phyloP scores from a whole-genome alignment of 2,113 vertebrate species.

The Oplegnathus fasciatus region DNA sequence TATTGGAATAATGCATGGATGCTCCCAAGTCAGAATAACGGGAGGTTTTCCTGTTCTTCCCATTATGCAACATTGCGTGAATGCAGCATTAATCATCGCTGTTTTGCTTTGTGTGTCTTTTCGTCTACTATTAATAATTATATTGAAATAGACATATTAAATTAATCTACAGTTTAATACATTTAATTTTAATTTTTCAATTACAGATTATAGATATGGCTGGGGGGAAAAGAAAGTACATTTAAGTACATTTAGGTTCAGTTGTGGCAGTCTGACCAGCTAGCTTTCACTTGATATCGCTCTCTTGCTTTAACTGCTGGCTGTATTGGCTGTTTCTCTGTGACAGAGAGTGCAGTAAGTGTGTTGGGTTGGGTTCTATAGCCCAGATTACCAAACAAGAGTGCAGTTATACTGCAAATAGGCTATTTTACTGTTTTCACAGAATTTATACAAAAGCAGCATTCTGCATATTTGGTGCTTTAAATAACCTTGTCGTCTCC shows the following conservation, averaged over 20 bases:
- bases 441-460: background rate
- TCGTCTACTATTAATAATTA: background rate
- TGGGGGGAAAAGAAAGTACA: too few species aligned
- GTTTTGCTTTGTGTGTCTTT: background rate
- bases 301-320: background rate
- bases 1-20: background rate
- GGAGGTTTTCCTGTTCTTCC: background rate
- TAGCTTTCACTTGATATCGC: too few species aligned
- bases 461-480: background rate
- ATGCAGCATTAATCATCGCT: background rate
- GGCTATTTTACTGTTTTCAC: background rate
- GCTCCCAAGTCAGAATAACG: background rate
- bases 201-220: background rate
- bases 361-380: background rate
- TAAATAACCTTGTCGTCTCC: constrained; percentile 36
- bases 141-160: background rate
- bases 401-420: constrained; percentile 6
- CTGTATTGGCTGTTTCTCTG: background rate
- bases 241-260: too few species aligned
- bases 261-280: background rate
- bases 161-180: background rate
- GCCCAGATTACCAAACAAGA: too few species aligned
- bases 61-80: background rate
- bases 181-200: background rate
- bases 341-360: background rate